Evolutionary conservation across 2,797 vertebrate species (phyloP).

Genomic region (Halcyon badia): DNA sequence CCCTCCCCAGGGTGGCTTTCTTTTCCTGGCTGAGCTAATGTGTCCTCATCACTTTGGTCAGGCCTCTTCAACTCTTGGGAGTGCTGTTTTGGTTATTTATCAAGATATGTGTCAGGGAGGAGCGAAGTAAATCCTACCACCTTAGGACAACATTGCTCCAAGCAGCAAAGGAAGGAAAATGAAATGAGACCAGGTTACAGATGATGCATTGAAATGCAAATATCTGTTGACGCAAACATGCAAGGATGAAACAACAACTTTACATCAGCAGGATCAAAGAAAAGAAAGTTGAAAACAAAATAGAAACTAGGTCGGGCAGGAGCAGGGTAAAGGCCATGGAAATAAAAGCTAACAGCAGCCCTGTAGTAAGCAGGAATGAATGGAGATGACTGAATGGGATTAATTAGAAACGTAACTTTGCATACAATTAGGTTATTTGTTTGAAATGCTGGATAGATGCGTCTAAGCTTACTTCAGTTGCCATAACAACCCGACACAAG

Average conservation of each 20-base stretch:
- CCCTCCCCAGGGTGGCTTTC: neutral
- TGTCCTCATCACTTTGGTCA: neutral
- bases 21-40: neutral
- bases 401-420: conserved; percentile 52
- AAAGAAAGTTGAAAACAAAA: neutral
- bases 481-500: conserved; percentile 49
- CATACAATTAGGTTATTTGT: conserved; percentile 49
- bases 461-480: conserved; percentile 64
- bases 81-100: neutral
- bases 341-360: neutral
- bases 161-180: neutral
- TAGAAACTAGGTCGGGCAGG: neutral
- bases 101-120: neutral
- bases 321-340: neutral
- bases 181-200: neutral
- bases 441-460: conserved; percentile 23
- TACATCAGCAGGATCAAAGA: neutral
- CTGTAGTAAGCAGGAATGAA: neutral
- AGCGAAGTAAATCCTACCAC: neutral
- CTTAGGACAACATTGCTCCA: neutral
- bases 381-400: conserved; percentile 29
- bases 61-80: neutral
- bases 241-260: neutral
- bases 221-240: neutral
- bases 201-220: conserved; percentile 17